phyloP scores from a whole-genome alignment of 2,888 invertebrate genomes.

The Tridacna crocea region DNA sequence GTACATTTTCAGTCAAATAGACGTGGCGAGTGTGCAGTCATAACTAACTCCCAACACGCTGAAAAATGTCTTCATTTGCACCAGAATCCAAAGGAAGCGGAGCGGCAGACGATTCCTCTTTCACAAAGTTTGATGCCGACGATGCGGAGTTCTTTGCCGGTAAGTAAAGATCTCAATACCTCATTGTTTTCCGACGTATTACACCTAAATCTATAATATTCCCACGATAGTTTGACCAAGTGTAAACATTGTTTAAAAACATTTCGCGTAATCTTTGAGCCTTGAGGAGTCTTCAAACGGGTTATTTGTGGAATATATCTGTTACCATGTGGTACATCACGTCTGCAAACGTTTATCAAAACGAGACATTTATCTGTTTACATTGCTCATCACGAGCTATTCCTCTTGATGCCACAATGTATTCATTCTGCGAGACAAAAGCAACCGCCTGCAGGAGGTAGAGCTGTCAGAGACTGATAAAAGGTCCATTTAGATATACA shows the following conservation, averaged over 20 bases:
- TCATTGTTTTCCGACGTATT: not conserved
- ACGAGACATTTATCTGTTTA: no score
- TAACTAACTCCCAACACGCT: not conserved
- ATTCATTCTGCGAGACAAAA: not conserved
- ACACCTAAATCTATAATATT: not conserved
- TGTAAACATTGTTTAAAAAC: no score
- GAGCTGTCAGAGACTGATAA: not conserved
- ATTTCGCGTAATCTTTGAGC: no score
- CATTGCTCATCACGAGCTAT: not conserved
- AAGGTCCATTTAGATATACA: no score
- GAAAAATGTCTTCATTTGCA: conserved; percentile 77
- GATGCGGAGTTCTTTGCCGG: conserved; percentile 75
- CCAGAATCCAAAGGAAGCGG: conserved; percentile 67
- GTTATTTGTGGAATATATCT: no score
- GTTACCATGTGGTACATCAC: no score
- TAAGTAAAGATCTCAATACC: conserved; percentile 36
- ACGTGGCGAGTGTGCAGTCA: not conserved
- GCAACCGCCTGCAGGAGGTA: not conserved
- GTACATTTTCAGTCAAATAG: conserved; percentile 7
- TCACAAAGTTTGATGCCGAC: conserved; percentile 64
- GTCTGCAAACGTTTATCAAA: not conserved
- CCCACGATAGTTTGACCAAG: not conserved
- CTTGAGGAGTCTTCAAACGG: no score
- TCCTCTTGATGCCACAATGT: not conserved
- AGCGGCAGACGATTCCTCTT: conserved; percentile 33